Percentiles rank a stretch among this genome's conserved stretches.
phyloP scores from a whole-genome alignment of 2,888 invertebrate species.

The Melangyna quadrimaculata region DNA sequence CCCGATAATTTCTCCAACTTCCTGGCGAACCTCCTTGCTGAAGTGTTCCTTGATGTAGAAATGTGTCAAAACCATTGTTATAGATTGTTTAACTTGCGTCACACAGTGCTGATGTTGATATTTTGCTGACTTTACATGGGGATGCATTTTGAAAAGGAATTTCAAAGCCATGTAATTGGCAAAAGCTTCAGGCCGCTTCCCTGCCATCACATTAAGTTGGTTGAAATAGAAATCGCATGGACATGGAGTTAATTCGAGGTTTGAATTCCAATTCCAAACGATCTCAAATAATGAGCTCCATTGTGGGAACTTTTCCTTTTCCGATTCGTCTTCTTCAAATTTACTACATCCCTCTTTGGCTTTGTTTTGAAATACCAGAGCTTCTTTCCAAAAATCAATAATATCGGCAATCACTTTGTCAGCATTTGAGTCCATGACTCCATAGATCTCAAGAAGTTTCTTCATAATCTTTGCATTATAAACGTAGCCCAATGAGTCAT shows the following conservation, averaged over 20 bases:
- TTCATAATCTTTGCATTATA: conserved; percentile 76
- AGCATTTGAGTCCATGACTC: conserved; percentile 72
- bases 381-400: conserved; percentile 76
- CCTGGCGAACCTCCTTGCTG: conserved; percentile 71
- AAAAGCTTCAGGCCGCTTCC: conserved; percentile 73
- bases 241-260: not conserved
- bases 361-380: conserved; percentile 60
- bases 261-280: conserved; percentile 73
- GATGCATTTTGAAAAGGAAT: conserved; percentile 75
- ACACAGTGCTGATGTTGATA: conserved; percentile 19
- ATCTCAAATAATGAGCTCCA: conserved; percentile 76
- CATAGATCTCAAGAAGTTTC: conserved; percentile 74
- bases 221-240: conserved; percentile 75
- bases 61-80: conserved; percentile 11
- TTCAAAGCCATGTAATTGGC: conserved; percentile 78
- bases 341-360: conserved; percentile 64
- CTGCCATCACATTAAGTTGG: conserved; percentile 75
- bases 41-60: conserved; percentile 74
- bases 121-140: not conserved
- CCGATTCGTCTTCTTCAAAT: not conserved
- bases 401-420: conserved; percentile 73
- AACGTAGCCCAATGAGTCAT: conserved; percentile 75
- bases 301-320: conserved; percentile 40
- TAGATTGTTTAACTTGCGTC: not conserved
- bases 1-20: conserved; percentile 73